Percentiles rank a stretch among this genome's conserved stretches.
These are phyloP conservation scores for Karalla daura DNA, from an alignment of 2,797 vertebrate genomes.

Conservation along the genomic window DNA sequence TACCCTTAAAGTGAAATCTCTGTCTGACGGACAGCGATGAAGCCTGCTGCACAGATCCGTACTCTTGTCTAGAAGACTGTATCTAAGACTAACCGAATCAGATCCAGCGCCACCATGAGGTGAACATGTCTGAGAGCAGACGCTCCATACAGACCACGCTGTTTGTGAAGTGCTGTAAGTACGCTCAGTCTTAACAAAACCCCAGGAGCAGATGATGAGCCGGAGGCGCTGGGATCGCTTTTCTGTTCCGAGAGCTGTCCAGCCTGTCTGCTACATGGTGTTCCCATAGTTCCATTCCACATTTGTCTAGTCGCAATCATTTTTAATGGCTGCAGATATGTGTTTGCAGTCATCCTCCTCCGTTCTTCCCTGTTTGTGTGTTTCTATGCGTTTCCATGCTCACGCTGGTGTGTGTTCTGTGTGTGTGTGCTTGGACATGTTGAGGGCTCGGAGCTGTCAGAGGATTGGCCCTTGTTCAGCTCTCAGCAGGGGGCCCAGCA, in stretches of 20 bases:
- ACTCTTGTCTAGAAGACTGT: no score
- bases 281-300: neutral
- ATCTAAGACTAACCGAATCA: no score
- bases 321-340: constrained; percentile 3
- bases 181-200: neutral
- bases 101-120: no score
- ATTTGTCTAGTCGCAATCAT: neutral
- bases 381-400: neutral
- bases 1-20: no score
- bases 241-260: neutral
- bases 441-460: constrained; percentile 37
- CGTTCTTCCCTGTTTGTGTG: neutral
- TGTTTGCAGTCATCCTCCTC: neutral
- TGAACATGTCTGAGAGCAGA: neutral
- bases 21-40: no score
- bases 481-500: constrained; percentile 38
- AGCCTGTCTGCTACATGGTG: neutral
- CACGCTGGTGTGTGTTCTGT: neutral
- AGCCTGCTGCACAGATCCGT: no score
- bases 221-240: neutral
- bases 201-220: neutral
- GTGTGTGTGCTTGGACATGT: constrained; percentile 11
- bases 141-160: neutral
- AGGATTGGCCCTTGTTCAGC: constrained; percentile 50
- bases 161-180: neutral